These are phyloP conservation scores for Littorina saxatilis DNA, from an alignment of 1,140 invertebrate species.

Conservation along the genomic window DNA sequence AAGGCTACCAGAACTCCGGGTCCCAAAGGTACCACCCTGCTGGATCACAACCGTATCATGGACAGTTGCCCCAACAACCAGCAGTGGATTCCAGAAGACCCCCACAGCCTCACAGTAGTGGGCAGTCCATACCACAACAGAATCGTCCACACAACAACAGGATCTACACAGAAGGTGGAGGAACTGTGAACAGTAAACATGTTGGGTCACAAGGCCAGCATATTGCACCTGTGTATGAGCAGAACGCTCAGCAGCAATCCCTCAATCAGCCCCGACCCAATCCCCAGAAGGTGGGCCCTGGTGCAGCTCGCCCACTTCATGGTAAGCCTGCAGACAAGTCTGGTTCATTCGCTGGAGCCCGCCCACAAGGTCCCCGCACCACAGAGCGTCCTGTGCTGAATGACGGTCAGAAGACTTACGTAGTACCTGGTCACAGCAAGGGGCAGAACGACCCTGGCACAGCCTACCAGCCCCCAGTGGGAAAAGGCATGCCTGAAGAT, in stretches of 20 bases:
- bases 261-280: neutral
- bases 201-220: neutral
- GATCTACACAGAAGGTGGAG: neutral
- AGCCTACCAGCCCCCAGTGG: neutral
- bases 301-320: neutral
- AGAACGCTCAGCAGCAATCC: neutral
- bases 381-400: neutral
- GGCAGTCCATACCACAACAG: neutral
- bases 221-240: neutral
- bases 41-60: neutral
- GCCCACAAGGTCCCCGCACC: too few relatives aligned
- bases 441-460: neutral
- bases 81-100: neutral
- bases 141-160: neutral
- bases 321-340: neutral
- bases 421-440: slow-evolving; percentile 19
- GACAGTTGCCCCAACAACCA: neutral
- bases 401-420: neutral
- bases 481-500: neutral
- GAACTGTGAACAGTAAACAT: neutral
- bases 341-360: neutral
- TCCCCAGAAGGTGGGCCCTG: neutral
- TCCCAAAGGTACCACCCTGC: neutral
- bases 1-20: neutral
- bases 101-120: neutral